Base-by-base conservation (phyloP, 2,797 vertebrate species). In the Cuculus canorus region DNA sequence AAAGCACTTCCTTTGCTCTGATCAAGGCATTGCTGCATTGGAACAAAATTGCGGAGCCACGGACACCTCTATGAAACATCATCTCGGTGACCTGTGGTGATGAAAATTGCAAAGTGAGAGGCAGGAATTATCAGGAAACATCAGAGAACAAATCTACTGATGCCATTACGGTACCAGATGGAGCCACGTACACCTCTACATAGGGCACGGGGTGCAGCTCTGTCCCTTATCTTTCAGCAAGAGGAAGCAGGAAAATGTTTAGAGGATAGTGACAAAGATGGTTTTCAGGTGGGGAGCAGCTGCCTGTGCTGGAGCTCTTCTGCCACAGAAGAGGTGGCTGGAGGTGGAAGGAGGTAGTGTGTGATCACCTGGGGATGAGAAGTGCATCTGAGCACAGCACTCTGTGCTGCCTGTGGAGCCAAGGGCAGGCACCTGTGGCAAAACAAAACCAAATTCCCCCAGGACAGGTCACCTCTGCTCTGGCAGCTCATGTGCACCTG, bases 401-500 rank as follows among this genome's bases (percentile, higher is more conserved):
- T 35, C 45, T 76, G 27, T 32, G 7, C 11, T 60, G 8, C 39
- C 64, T 48, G 32, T 60, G 76, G 57, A 64, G 19, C 37, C 3
- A 0, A 21, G 45, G 32, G 18, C 56, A 73, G 11, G 15, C 53
- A 30, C n/a, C 19, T 54, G 45, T 5, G 2, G 5, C 28, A 41
- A 47, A 93, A 12, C 33, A 78, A 87, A 39, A 5, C 12, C 32
- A 25, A 11, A 75, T 61, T 77, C 32, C n/a, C 54, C 13, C 33
- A 65, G 47, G 16, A 28, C 41, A 50, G 24, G 24, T n/a, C 16
- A 37, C 5, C 13, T 65, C 43, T 79, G 17, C 50, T 78, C 25
- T 69, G 37, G 9, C 28, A 41, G 35, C 25, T 47, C 0, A 0
- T 28, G 7, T 16, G 24, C 28, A 37, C 5, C 18, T 37, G 24